Evolutionary conservation across 92 coral and sea anemone genomes (phyloP).

Genomic region (Porites evermanni): DNA sequence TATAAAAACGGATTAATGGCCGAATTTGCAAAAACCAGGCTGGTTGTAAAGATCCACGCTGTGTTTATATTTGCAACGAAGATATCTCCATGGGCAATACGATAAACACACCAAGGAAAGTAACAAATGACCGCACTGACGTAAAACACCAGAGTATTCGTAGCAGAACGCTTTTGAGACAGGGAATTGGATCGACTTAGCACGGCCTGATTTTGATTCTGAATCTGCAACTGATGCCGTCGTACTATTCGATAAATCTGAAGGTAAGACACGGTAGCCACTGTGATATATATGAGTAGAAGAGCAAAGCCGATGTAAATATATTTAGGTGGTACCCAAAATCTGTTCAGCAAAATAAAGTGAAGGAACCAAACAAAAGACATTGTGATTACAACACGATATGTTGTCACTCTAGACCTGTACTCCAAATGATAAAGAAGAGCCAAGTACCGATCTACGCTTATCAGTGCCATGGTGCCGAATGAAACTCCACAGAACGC

Average conservation of each 20-base stretch:
- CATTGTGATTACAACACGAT: not conserved
- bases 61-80: not conserved
- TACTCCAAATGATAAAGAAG: conserved; percentile 26
- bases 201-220: not conserved
- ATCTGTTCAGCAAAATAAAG: not conserved
- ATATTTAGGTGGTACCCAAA: not conserved
- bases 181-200: not conserved
- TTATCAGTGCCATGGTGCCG: not conserved
- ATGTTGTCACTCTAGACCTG: conserved; percentile 1
- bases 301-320: not conserved
- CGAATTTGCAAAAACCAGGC: conserved; percentile 4
- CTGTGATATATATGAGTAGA: not conserved
- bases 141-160: not conserved
- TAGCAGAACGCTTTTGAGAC: not conserved
- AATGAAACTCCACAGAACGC: conserved; percentile 11
- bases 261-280: not conserved
- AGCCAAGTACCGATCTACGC: conserved; percentile 10
- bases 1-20: conserved; percentile 17
- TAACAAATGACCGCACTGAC: not conserved
- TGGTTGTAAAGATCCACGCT: not conserved
- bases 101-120: not conserved
- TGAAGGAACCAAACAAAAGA: not conserved
- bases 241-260: not conserved
- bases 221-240: conserved; percentile 5
- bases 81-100: not conserved